Base-by-base conservation (phyloP, 2,888 invertebrate genomes). In the Hirtodrosophila histrioides region DNA sequence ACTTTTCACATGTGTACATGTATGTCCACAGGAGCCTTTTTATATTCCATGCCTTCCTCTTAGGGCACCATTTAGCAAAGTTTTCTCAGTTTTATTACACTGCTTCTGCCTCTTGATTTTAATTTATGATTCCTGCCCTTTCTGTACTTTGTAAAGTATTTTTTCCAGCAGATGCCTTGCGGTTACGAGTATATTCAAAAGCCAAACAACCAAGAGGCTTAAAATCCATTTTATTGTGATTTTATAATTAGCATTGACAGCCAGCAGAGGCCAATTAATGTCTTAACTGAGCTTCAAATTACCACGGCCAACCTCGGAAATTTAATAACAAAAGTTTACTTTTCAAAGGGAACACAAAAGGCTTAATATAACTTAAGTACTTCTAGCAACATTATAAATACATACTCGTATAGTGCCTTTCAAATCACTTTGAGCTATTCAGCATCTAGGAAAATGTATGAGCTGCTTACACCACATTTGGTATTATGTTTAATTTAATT, bases 91-190 rank as follows among this genome's bases (percentile, higher is more conserved):
- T 64, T 61, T 73, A 69, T 64, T 56, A 54, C 62, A 50, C 45
- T 33, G 65, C 33, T 62, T 53, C 55, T 60, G 50, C 51, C 53
- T 56, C 55, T 65, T 69, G 69, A 68, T 83, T 70, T 67, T 86
- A 68, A 81, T 81, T 81, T 83, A 79, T 69, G 73, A 73, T 73
- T 67, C 66, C 49, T 55, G 53, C 10, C 46, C 27, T 61, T 48
- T 53, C 60, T 36, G 35, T 29, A 39, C 61, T 23, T 17, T 55
- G 35, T 31, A n/a, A 31, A 45, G 33, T 37, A 37, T 36, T 37
- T 44, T 56, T 39, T 56, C 31, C 23, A 41, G 37, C 41, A 40
- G 5, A 36, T 50, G 39, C 12, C 39, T 48, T 41, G 11, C 10
- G 8, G 66, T 41, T 43, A 31, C 6, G 6, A 6, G 27, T 31